Evolutionary conservation across 2,888 invertebrate genomes (phyloP).

Genomic region (Heteromyza rotundicornis): DNA sequence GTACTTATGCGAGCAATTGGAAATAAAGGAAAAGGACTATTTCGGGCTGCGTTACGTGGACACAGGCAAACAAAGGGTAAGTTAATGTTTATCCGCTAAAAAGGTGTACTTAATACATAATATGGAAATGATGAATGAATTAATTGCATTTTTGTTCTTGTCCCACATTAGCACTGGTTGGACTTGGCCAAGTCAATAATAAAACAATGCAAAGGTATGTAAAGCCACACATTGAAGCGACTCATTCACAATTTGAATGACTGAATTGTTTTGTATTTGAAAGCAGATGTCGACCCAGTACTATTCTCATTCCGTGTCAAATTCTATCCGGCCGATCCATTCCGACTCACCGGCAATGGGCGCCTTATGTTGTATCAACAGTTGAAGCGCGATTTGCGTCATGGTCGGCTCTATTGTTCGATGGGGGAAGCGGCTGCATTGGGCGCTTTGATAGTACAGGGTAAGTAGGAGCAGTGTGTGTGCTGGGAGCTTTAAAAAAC

Average conservation of each 20-base stretch:
- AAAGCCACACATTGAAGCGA: conserved; percentile 7
- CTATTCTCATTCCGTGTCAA: conserved; percentile 96
- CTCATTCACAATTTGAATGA: background rate
- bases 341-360: conserved; percentile 91
- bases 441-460: conserved; percentile 91
- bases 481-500: background rate
- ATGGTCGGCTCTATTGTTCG: conserved; percentile 92
- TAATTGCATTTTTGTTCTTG: conserved; percentile 42
- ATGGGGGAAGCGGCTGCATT: conserved; percentile 87
- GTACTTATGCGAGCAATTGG: conserved; percentile 87
- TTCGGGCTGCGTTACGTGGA: conserved; percentile 94
- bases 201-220: conserved; percentile 89
- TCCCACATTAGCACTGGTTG: conserved; percentile 97
- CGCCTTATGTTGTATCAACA: conserved; percentile 96
- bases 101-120: too few relatives aligned
- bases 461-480: conserved; percentile 62
- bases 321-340: conserved; percentile 96
- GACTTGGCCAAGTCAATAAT: conserved; percentile 88
- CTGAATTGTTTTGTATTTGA: background rate
- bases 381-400: conserved; percentile 90
- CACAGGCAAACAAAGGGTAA: conserved; percentile 84
- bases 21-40: conserved; percentile 91
- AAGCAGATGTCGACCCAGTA: conserved; percentile 86
- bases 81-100: conserved; percentile 39
- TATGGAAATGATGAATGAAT: background rate